These are phyloP conservation scores for Ophion obscuratus DNA, from an alignment of 2,888 invertebrate species.

Conservation along the genomic window DNA sequence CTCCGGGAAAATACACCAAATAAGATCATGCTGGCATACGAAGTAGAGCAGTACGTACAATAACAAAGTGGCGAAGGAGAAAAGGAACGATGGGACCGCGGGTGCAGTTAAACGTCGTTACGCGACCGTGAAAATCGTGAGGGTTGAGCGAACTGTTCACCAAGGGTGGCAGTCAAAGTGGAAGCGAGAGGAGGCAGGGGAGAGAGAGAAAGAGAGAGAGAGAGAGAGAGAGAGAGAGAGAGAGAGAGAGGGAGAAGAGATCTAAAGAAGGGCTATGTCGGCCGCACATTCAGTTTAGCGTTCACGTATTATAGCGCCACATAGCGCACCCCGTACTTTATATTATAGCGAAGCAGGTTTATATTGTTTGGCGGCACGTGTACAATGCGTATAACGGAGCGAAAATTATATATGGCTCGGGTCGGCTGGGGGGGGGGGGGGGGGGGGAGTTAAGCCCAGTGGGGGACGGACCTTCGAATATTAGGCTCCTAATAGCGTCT, in stretches of 20 bases:
- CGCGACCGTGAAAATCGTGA: slow-evolving; percentile 52
- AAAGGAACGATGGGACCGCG: slow-evolving; percentile 1
- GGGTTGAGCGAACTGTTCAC: slow-evolving; percentile 37
- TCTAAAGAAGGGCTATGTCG: slow-evolving; percentile 11
- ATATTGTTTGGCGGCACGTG: slow-evolving; percentile 63
- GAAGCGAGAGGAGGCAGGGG: not conserved
- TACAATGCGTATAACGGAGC: slow-evolving; percentile 46
- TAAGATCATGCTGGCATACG: too few species aligned
- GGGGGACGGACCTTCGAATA: slow-evolving; percentile 62
- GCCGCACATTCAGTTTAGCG: slow-evolving; percentile 23
- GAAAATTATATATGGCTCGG: slow-evolving; percentile 54
- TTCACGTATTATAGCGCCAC: slow-evolving; percentile 34
- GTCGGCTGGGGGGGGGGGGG: not conserved
- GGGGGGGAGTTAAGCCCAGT: slow-evolving; percentile 32
- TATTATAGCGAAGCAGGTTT: slow-evolving; percentile 50
- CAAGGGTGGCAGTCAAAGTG: slow-evolving; percentile 35
- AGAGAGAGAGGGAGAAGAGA: not conserved
- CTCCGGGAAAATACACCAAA: too few species aligned
- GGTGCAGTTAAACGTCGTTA: slow-evolving; percentile 54
- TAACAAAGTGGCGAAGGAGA: not conserved
- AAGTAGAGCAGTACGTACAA: not conserved
- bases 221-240: not conserved
- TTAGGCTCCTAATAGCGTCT: slow-evolving; percentile 69
- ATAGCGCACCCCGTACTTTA: slow-evolving; percentile 24
- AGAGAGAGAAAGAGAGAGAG: slow-evolving; percentile 1